Evolutionary conservation across 1,140 invertebrate species (phyloP).

Genomic region (Saxidomus purpurata): DNA sequence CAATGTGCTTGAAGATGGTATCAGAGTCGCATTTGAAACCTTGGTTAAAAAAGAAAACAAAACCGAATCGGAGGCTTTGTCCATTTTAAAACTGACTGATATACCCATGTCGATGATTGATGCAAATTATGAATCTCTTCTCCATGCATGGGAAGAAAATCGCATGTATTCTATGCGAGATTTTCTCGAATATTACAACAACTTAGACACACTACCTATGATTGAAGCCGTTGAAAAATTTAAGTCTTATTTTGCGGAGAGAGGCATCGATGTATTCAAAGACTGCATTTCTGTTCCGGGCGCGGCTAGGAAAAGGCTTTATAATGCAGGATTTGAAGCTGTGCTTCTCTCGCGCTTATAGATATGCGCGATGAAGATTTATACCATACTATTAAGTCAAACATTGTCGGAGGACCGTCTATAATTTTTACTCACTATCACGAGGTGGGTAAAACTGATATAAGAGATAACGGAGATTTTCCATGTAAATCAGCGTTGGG

Average conservation of each 20-base stretch:
- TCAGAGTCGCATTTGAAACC: not conserved
- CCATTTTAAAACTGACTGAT: no score
- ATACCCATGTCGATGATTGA: no score
- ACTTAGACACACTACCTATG: no score
- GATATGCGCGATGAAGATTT: not conserved
- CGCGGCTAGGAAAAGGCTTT: not conserved
- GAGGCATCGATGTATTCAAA: not conserved
- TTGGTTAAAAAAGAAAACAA: not conserved
- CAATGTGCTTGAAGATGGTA: not conserved
- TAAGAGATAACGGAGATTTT: not conserved
- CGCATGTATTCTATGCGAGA: no score
- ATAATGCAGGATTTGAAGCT: not conserved
- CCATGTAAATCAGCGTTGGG: not conserved
- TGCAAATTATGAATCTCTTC: no score
- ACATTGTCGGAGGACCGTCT: not conserved
- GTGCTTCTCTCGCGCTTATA: not conserved
- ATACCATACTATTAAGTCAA: not conserved
- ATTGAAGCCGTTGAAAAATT: no score
- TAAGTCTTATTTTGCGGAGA: no score
- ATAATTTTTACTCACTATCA: conserved; percentile 13
- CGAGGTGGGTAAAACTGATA: not conserved
- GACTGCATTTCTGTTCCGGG: not conserved
- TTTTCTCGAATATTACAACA: no score
- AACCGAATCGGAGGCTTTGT: not conserved
- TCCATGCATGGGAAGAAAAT: no score